These are phyloP conservation scores for Bubo bubo DNA, from an alignment of 2,113 vertebrate genomes.

Conservation along the genomic window DNA sequence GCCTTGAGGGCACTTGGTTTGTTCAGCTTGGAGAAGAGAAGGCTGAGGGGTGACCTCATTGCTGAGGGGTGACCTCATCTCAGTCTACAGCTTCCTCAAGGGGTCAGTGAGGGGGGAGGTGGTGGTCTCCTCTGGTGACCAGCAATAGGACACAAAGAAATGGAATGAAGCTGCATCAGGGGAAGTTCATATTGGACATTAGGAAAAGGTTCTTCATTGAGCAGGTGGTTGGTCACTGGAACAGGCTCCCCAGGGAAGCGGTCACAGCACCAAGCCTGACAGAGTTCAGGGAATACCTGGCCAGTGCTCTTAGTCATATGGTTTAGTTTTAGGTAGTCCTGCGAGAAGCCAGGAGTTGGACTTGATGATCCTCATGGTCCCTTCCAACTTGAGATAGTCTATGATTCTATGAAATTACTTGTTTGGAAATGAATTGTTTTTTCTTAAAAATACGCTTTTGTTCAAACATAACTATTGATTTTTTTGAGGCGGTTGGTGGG, in stretches of 20 bases:
- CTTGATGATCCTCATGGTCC: background rate
- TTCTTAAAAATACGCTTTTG: background rate
- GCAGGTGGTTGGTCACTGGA: background rate
- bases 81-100: background rate
- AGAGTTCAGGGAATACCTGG: background rate
- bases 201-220: background rate
- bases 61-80: background rate
- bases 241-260: background rate
- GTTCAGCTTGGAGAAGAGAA: background rate
- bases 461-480: background rate
- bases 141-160: background rate
- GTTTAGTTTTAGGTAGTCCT: background rate
- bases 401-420: background rate
- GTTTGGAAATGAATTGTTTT: background rate
- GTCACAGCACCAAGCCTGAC: background rate
- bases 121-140: background rate
- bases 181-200: background rate
- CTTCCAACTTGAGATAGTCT: background rate
- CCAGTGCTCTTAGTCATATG: fast-evolving
- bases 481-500: background rate
- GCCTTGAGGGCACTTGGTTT: background rate
- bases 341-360: background rate
- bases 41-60: background rate
- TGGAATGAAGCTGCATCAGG: background rate
- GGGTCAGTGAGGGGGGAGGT: background rate